Base-by-base conservation (phyloP, 2,888 invertebrate species). In the Patella caerulea region DNA sequence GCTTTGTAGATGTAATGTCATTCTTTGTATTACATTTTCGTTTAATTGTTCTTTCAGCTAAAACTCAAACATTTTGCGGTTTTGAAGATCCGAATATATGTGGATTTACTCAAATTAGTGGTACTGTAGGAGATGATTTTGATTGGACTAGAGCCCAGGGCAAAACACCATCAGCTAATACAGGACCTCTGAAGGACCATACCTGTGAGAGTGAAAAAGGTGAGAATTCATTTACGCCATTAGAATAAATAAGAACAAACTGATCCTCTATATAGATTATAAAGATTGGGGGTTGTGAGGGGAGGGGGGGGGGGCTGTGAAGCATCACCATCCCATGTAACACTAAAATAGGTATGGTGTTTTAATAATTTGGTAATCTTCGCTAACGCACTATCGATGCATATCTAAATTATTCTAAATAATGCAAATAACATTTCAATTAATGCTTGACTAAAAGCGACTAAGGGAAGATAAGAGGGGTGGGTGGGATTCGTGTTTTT, bases 101-200 rank as follows among this genome's bases (percentile, higher is more conserved):
- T 77, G 89, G 88, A 2, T 89, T 87, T 73, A 84, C 78, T 7
- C 86, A 87, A 59, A 83, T 83, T 2, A 85, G 84, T 55, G 79
- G 76, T 17, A 85, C 81, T 0, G 65, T 65, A 24, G 59, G 73
- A 15, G 88, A 88, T 72, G 79, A 81, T 74, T 89, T 88, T 76
- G 82, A 88, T 80, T 88, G 90, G 91, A 81, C 79, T 24, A 80
- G 88, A 59, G 82, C 75, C 15, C 79, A 83, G 52, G 88, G 87
- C 0, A 79, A 77, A 11, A 89, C 90, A 0, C 88, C 88, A 1
- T 87, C 88, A 0, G 73, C 80, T 12, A 79, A 84, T 53, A 90
- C 90, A 0, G 90, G 90, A 1, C 90, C 91, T 0, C 71, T 82
- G 1, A 72, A 72, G 14, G 91, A 91, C 74, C 90, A 90, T 83